A percentile compares a stretch with the other conserved stretches of the same genome.
Conservation (phyloP, 1,140 invertebrate species). For the Heliconius hewitsoni region DNA sequence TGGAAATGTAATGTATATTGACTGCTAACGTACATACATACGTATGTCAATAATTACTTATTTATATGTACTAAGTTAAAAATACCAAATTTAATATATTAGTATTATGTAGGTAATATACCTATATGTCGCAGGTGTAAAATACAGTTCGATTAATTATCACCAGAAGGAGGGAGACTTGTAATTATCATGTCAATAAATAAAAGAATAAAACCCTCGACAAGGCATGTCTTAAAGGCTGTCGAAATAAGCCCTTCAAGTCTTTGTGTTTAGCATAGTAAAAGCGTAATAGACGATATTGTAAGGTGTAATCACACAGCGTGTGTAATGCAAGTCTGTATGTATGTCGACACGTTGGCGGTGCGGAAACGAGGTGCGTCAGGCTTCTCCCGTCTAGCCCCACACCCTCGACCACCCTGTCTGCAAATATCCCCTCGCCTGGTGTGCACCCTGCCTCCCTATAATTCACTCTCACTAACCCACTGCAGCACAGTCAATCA, state of each 20-base stretch:
- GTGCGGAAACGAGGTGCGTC: slow-evolving; percentile 76
- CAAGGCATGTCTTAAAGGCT: slow-evolving; percentile 33
- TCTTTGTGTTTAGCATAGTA: slow-evolving; percentile 44
- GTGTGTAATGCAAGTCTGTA: slow-evolving; percentile 61
- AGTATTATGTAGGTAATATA: too few species aligned
- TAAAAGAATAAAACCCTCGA: slow-evolving; percentile 5
- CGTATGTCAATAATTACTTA: too few species aligned
- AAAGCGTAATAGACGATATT: slow-evolving; percentile 58
- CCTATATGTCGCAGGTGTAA: too few species aligned
- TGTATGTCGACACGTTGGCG: slow-evolving; percentile 60
- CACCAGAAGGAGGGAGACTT: not conserved
- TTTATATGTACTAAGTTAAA: too few species aligned
- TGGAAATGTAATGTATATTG: too few species aligned
- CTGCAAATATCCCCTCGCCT: slow-evolving; percentile 56
- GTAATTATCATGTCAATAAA: not conserved
- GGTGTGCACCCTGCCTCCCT: slow-evolving; percentile 52
- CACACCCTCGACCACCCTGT: slow-evolving; percentile 68
- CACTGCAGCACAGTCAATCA: slow-evolving; percentile 79
- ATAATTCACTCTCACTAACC: slow-evolving; percentile 81
- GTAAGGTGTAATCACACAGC: slow-evolving; percentile 61
- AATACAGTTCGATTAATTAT: too few species aligned
- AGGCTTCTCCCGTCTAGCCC: slow-evolving; percentile 75
- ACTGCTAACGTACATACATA: too few species aligned
- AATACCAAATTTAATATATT: too few species aligned
- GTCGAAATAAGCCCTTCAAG: slow-evolving; percentile 43